Base-by-base conservation (phyloP, 35 echinoderm and acorn worm genomes). In the Hemicentrotus pulcherrimus region DNA sequence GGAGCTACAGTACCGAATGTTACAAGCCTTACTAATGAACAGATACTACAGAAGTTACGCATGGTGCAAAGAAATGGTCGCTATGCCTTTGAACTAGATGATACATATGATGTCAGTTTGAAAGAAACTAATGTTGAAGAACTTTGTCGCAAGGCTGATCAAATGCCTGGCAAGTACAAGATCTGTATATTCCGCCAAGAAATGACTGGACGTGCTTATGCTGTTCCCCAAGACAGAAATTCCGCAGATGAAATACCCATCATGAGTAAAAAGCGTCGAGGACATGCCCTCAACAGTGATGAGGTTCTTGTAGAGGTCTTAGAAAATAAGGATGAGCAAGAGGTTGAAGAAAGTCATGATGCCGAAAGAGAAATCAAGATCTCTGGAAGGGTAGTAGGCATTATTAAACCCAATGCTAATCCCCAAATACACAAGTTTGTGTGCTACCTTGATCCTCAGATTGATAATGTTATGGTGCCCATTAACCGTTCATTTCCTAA, bases 401-500 rank as follows among this genome's bases (percentile, higher is more conserved):
- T 99, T 47, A 30, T 99, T 47, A 95, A 95, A 91, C 94, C 96
- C 48, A 92, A 96, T 24, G 70, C 48, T 9, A 92, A 97, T 94
- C 98, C 96, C 31, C 92, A 94, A 31, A 91, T 97, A 7, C 94
- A 91, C 31, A 97, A 99, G 61, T 92, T 99, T 60, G 97, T 97
- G 1, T 99, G 98, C 93, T 96, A 95, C n/a, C 86, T 99, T 33
- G 98, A 99, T 97, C 96, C 87, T 33, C 92, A 94, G 33, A 99
- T 85, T 32, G 86, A 97, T 52, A 86, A 96, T 61, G 32, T 99
- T 12, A 99, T 99, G 98, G 97, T 96, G 28, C 98, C 98, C 5
- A 91, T 99, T 94, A 96, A 97, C 86, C 88, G 95, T 41, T 96
- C 92, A 16, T 99, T 94, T 46, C 98, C 98, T 31, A 99, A 99